A percentile compares a stretch with the other conserved stretches of the same genome.
These are phyloP conservation scores for Mamestra configurata DNA, from an alignment of 1,140 invertebrate genomes.

Conservation along the genomic window DNA sequence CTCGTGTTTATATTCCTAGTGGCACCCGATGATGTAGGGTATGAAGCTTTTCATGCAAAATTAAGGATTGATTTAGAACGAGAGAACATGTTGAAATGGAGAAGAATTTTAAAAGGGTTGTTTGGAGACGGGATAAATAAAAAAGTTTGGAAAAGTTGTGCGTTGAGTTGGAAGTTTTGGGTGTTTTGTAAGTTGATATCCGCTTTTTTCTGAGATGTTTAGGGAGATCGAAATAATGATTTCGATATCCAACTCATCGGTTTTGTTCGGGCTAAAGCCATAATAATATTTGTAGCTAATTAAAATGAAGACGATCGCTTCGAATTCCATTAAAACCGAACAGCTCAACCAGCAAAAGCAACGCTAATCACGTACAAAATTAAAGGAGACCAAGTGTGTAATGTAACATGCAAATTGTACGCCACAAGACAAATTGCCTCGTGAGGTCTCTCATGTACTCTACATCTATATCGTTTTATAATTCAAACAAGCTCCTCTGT, in stretches of 20 bases:
- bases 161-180: slow-evolving; percentile 9
- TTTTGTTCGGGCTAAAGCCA: neutral
- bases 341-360: neutral
- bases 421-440: slow-evolving; percentile 62
- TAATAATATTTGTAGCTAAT: neutral
- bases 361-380: slow-evolving; percentile 41
- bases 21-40: slow-evolving; percentile 34
- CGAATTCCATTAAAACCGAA: neutral
- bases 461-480: slow-evolving; percentile 45
- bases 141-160: slow-evolving; percentile 5
- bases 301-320: neutral
- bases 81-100: slow-evolving; percentile 11
- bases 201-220: neutral
- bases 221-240: neutral
- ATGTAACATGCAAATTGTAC: slow-evolving; percentile 52
- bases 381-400: slow-evolving; percentile 39
- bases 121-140: slow-evolving; percentile 28
- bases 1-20: slow-evolving; percentile 58
- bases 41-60: slow-evolving; percentile 19
- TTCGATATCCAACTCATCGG: neutral
- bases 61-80: slow-evolving; percentile 31
- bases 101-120: slow-evolving; percentile 25
- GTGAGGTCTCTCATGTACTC: slow-evolving; percentile 47
- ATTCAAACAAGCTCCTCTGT: slow-evolving; percentile 51
- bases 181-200: slow-evolving; percentile 19